Evolutionary conservation across 2,888 invertebrate genomes (phyloP).

Genomic region (Lathronympha strigana): DNA sequence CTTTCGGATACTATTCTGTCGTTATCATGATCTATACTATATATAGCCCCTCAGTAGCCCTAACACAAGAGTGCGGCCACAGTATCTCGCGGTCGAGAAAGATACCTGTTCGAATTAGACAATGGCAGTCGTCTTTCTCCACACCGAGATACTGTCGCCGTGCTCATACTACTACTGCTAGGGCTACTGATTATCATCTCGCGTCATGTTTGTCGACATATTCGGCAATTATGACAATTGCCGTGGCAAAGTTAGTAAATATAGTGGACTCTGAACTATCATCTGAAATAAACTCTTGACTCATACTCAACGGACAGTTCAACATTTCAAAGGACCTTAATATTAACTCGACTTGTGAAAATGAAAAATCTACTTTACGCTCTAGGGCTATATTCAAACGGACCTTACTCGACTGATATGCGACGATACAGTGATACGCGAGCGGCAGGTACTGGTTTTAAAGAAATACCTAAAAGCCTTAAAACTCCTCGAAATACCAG

Average conservation of each 20-base stretch:
- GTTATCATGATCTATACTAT: background rate
- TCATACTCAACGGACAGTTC: constrained; percentile 15
- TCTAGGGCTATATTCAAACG: constrained; percentile 55
- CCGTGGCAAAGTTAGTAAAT: constrained; percentile 11
- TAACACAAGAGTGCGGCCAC: no score
- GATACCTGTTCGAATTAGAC: no score
- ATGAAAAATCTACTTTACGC: constrained; percentile 56
- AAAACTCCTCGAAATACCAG: constrained; percentile 50
- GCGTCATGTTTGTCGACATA: background rate
- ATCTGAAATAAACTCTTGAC: constrained; percentile 21
- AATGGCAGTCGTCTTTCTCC: no score
- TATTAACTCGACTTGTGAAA: constrained; percentile 45
- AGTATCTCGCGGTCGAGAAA: no score
- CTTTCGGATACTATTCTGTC: background rate
- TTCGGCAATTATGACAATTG: background rate
- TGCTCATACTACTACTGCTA: no score
- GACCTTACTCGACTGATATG: constrained; percentile 49
- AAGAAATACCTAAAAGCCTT: constrained; percentile 45
- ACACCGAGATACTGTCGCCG: no score
- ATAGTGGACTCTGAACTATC: constrained; percentile 12
- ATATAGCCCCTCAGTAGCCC: no score
- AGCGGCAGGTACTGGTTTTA: constrained; percentile 38
- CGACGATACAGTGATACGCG: constrained; percentile 33
- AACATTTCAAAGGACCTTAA: constrained; percentile 27
- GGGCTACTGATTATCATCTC: no score